Percentiles rank a stretch among this genome's conserved stretches.
Conservation (phyloP, 1,140 invertebrate species). For the Brachionus asplanchnoidis region DNA sequence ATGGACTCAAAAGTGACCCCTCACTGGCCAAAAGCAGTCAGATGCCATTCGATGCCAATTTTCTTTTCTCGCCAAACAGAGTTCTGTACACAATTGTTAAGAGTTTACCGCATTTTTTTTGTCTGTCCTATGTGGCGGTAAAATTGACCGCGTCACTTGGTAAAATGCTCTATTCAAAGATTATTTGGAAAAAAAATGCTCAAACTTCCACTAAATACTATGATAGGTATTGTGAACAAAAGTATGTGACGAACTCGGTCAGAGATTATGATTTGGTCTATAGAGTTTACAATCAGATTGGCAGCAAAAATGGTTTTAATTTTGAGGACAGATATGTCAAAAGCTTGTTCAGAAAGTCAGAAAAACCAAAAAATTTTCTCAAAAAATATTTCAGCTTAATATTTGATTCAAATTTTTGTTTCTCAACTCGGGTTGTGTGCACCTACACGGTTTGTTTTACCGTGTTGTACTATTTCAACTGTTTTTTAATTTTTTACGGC, state of each 20-base stretch:
- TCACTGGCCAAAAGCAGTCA: background rate
- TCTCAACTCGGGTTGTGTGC: constrained; percentile 16
- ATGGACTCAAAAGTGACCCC: background rate
- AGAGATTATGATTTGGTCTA: background rate
- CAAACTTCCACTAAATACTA: background rate
- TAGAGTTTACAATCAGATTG: background rate
- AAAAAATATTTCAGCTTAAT: constrained; percentile 4
- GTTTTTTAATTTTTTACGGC: constrained; percentile 31
- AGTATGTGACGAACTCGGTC: background rate
- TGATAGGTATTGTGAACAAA: background rate
- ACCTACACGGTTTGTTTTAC: constrained; percentile 22
- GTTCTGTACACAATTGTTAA: constrained; percentile 4
- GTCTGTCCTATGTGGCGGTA: background rate
- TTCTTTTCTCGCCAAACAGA: constrained; percentile 11
- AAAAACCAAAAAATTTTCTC: background rate
- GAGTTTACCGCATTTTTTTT: constrained; percentile 34
- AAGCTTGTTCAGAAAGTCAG: background rate
- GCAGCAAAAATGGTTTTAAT: background rate
- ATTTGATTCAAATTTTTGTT: constrained; percentile 27
- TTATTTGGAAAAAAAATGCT: background rate
- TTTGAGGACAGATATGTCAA: constrained; percentile 23
- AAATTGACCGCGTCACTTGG: background rate
- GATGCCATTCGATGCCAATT: background rate
- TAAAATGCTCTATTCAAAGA: background rate
- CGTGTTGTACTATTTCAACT: constrained; percentile 31